Conservation (phyloP, 1,140 invertebrate species). For the Matsumurasca onukii region DNA sequence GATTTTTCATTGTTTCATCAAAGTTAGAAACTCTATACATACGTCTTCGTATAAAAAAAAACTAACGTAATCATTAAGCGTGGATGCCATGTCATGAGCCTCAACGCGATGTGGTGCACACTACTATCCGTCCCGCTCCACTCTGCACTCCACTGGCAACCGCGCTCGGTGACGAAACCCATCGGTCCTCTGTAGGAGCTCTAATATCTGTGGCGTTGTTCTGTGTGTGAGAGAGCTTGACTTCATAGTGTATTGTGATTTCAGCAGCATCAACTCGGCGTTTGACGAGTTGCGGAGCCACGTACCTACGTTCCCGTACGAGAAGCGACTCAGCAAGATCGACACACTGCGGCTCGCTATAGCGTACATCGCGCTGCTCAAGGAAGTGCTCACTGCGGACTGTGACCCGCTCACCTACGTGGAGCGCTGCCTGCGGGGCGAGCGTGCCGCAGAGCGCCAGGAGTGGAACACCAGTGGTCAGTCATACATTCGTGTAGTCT, state of each 20-base stretch:
- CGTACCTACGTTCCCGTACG: conserved; percentile 98
- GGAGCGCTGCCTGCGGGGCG: conserved; percentile 85
- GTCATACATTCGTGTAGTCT: no score
- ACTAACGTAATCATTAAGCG: no score
- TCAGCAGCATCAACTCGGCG: conserved; percentile 97
- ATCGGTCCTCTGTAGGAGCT: no score
- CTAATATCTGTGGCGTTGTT: not conserved
- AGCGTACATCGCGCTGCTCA: conserved; percentile 92
- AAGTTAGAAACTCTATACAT: no score
- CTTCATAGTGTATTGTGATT: conserved; percentile 48
- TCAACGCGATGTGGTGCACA: no score
- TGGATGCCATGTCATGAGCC: no score
- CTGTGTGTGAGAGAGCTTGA: not conserved
- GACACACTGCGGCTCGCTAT: conserved; percentile 95
- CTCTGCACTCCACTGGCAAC: no score
- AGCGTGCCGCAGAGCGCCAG: conserved; percentile 75
- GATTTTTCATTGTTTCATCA: no score
- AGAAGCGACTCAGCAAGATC: conserved; percentile 95
- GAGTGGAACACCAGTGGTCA: conserved; percentile 97
- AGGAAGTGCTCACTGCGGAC: conserved; percentile 87
- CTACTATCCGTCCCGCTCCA: no score
- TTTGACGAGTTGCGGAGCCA: conserved; percentile 94
- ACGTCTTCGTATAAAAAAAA: no score
- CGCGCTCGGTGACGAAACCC: no score
- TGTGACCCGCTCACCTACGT: conserved; percentile 92